Conservation (phyloP, 2,888 invertebrate genomes). For the Leptopilina drosophilae region DNA sequence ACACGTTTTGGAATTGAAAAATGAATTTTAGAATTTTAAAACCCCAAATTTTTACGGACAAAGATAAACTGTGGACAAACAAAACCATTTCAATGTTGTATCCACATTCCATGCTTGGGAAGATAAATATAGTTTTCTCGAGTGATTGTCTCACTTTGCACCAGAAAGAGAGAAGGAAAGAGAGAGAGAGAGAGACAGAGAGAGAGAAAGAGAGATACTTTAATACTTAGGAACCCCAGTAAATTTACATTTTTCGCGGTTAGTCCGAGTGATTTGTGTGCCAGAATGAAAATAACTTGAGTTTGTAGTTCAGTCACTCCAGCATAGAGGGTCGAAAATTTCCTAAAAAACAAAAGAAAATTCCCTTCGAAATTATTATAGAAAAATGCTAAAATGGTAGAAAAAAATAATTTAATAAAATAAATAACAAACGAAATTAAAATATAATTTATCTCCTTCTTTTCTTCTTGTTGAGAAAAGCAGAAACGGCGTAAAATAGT, state of each 20-base stretch:
- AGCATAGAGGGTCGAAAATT: too few relatives aligned
- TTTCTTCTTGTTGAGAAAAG: too few relatives aligned
- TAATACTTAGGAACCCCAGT: constrained; percentile 23
- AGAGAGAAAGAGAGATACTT: constrained; percentile 5
- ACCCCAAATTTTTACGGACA: not conserved
- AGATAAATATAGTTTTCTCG: constrained; percentile 39
- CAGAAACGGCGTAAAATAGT: too few relatives aligned
- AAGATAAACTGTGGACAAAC: constrained; percentile 44
- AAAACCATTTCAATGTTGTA: constrained; percentile 56
- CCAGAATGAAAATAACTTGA: constrained; percentile 18
- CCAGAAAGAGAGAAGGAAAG: not conserved
- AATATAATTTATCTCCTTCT: too few relatives aligned
- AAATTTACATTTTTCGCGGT: constrained; percentile 24
- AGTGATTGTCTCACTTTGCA: constrained; percentile 39
- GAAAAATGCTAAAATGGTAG: too few relatives aligned
- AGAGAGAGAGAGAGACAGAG: too few relatives aligned
- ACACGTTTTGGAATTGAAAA: not conserved
- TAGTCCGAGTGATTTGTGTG: constrained; percentile 30
- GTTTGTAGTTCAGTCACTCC: too few relatives aligned
- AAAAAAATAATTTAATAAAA: too few relatives aligned
- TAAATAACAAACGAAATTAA: too few relatives aligned
- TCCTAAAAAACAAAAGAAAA: too few relatives aligned
- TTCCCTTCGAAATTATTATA: too few relatives aligned
- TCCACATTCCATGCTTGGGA: constrained; percentile 54
- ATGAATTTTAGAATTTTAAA: not conserved